A percentile compares a stretch with the other conserved stretches of the same genome.
Conservation (phyloP, 1,140 invertebrate species). For the Apis laboriosa region DNA sequence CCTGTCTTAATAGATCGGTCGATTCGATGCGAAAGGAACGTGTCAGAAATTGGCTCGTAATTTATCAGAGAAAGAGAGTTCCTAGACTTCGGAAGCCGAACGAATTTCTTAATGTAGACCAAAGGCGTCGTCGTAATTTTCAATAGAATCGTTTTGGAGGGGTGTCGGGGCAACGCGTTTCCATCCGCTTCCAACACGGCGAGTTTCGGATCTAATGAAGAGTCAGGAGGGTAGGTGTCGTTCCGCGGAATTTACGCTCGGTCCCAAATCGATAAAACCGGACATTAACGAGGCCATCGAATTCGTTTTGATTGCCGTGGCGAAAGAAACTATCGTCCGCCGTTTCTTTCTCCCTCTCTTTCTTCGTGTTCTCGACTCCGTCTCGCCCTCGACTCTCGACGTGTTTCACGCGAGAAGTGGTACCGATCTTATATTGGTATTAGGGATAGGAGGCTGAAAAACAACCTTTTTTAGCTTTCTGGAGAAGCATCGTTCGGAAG, state of each 20-base stretch:
- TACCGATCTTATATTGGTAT: constrained; percentile 13
- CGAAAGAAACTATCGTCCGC: constrained; percentile 65
- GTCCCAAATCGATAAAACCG: constrained; percentile 74
- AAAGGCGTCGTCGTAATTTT: constrained; percentile 55
- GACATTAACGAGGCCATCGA: constrained; percentile 78
- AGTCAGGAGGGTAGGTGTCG: constrained; percentile 4
- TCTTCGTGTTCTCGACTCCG: background rate
- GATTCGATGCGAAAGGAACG: constrained; percentile 28
- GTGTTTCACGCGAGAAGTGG: constrained; percentile 35
- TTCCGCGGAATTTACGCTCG: constrained; percentile 57
- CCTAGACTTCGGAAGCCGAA: constrained; percentile 48
- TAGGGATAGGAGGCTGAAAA: constrained; percentile 40
- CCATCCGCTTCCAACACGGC: background rate
- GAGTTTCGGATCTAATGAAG: constrained; percentile 21
- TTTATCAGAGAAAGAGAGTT: constrained; percentile 49
- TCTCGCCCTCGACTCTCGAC: background rate
- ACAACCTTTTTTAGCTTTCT: constrained; percentile 21
- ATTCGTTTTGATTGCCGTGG: constrained; percentile 70
- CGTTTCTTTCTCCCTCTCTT: constrained; percentile 1
- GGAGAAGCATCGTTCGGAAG: background rate
- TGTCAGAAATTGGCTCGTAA: constrained; percentile 53
- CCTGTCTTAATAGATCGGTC: constrained; percentile 10
- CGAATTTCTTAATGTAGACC: constrained; percentile 57
- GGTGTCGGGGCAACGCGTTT: constrained; percentile 53
- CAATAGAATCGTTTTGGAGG: constrained; percentile 13